phyloP scores from a whole-genome alignment of 2,797 vertebrate species.

The Protosalanx chinensis region DNA sequence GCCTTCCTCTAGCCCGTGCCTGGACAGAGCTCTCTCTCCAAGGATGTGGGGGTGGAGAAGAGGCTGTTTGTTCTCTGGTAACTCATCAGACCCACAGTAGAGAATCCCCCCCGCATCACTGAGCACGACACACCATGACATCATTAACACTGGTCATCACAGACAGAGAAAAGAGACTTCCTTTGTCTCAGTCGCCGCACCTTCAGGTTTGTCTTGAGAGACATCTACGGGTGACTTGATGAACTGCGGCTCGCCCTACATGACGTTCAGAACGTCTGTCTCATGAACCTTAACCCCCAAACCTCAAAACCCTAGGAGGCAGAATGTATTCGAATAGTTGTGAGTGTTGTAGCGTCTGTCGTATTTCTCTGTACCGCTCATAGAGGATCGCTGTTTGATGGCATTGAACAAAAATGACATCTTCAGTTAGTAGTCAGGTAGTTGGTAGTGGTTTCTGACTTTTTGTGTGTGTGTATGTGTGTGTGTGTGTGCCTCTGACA shows the following conservation, averaged over 20 bases:
- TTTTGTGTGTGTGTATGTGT: neutral
- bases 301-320: too few species aligned
- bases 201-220: neutral
- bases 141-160: constrained; percentile 4
- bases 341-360: too few species aligned
- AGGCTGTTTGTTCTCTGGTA: constrained; percentile 14
- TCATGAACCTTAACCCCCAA: neutral
- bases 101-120: neutral
- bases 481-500: constrained; percentile 30
- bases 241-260: constrained; percentile 23
- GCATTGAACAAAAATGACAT: neutral
- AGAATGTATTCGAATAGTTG: too few species aligned
- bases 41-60: neutral
- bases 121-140: constrained; percentile 25
- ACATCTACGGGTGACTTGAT: constrained; percentile 51
- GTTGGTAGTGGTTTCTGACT: neutral
- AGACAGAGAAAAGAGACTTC: constrained; percentile 2
- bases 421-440: neutral
- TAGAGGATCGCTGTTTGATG: neutral
- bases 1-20: neutral
- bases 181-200: neutral
- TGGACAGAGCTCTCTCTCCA: constrained; percentile 2
- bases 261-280: neutral
- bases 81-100: neutral
- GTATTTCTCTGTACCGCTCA: too few species aligned